Conservation (phyloP, 2,797 vertebrate species). For the Pantherophis vulpinus region DNA sequence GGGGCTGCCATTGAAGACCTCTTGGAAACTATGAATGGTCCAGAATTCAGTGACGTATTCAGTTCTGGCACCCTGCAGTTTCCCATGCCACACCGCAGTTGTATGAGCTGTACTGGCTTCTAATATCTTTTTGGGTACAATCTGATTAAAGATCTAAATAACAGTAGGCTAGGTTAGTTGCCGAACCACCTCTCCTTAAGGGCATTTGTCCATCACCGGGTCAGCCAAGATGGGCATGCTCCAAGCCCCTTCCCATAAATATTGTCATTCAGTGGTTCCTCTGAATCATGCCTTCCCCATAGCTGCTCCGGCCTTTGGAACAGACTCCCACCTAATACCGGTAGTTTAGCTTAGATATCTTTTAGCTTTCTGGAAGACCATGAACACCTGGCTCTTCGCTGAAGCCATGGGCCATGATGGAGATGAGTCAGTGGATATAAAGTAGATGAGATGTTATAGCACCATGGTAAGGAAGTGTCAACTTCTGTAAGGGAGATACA, state of each 20-base stretch:
- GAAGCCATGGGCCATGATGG: not conserved
- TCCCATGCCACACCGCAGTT: not conserved
- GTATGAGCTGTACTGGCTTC: not conserved
- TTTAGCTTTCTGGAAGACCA: not conserved
- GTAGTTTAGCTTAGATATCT: not conserved
- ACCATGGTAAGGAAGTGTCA: not conserved
- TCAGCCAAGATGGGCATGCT: not conserved
- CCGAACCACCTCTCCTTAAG: not conserved
- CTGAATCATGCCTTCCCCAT: not conserved
- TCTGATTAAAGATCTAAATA: not conserved
- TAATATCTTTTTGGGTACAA: not conserved
- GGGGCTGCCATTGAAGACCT: not conserved
- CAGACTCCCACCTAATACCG: not conserved
- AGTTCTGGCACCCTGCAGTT: not conserved
- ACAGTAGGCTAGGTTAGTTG: not conserved
- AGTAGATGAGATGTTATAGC: not conserved
- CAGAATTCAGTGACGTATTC: not conserved
- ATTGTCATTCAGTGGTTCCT: not conserved
- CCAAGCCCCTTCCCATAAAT: not conserved
- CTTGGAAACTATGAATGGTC: not conserved
- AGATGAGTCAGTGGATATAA: not conserved
- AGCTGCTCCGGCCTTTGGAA: not conserved
- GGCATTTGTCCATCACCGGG: not conserved
- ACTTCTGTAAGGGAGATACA: not conserved
- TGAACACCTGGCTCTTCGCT: not conserved